phyloP scores from a whole-genome alignment of 2,113 vertebrate genomes.

The Halcyon malimbica region DNA sequence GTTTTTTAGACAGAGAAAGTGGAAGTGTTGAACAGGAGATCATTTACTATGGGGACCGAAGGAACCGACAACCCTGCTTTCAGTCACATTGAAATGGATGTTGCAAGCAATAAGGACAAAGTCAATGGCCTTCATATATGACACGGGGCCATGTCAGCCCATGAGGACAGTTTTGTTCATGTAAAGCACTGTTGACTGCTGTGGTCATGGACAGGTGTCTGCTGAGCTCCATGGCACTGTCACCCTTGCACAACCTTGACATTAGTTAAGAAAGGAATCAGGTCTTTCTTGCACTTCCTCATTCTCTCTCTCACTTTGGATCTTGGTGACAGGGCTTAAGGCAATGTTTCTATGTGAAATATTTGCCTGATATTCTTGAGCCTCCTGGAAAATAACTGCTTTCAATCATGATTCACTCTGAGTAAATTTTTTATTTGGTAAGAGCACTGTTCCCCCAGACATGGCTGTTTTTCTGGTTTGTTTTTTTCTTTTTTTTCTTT shows the following conservation, averaged over 20 bases:
- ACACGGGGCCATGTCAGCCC: background rate
- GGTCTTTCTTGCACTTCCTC: slow-evolving; percentile 20
- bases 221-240: background rate
- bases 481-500: background rate
- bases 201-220: background rate
- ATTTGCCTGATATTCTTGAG: background rate
- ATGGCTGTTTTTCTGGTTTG: background rate
- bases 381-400: background rate
- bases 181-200: background rate
- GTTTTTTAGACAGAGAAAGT: slow-evolving; percentile 66
- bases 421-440: background rate
- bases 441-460: background rate
- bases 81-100: slow-evolving; percentile 75
- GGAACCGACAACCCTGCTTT: slow-evolving; percentile 81
- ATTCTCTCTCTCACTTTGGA: background rate
- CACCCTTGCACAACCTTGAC: background rate
- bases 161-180: background rate
- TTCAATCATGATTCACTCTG: background rate
- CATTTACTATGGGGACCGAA: background rate
- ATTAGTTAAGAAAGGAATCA: slow-evolving; percentile 16
- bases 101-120: slow-evolving; percentile 51
- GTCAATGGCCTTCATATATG: slow-evolving; percentile 60
- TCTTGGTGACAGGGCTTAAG: background rate
- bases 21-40: slow-evolving; percentile 57
- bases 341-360: background rate